Evolutionary conservation across 2,797 vertebrate genomes (phyloP), one percentile per base, ranked within the genome.

Genomic region (Mastacembelus armatus): DNA sequence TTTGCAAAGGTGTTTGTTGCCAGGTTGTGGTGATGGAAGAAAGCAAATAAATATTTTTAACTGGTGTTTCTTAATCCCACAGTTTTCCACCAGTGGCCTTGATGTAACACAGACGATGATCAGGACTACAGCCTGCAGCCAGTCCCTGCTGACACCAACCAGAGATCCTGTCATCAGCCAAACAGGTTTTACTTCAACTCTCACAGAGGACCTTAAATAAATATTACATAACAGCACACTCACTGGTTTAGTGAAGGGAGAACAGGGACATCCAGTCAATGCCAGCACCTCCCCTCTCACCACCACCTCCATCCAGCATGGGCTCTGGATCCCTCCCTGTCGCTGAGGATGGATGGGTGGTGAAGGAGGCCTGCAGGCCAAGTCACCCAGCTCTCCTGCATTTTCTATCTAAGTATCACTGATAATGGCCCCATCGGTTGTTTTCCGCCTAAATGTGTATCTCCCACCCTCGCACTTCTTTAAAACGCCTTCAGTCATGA

Each of bases 171-270:
- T 22, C 55, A 57, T 7, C 66, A 22, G 73, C 29, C 51, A 44
- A 67, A 72, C 71, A 49, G 69, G 61, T 72, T 68, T 42, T 7
- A 26, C 55, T 47, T 55, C 39, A 48, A 7, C 55, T 59, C 55
- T 57, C 54, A 50, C 36, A 33, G 60, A 60, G 57, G 62, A 65
- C 72, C 62, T 43, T 74, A 74, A n/a, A n/a, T 71, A 65, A 77
- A 78, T 81, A 74, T 88, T 85, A 69, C 71, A 77, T 85, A 85
- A 85, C 52, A 40, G 81, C 80, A 74, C 70, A n/a, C 56, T 70
- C 55, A 75, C 64, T 56, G 81, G 55, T 76, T 64, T 11, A 26
- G 64, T n/a, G 39, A 30, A 50, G 18, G 57, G 64, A n/a, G n/a
- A 72, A 61, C 55, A 71, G 50, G 63, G 26, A 80, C 60, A 55